Evolutionary conservation across 2,888 invertebrate species (phyloP).

Genomic region (Lasioglossum leucozonium): DNA sequence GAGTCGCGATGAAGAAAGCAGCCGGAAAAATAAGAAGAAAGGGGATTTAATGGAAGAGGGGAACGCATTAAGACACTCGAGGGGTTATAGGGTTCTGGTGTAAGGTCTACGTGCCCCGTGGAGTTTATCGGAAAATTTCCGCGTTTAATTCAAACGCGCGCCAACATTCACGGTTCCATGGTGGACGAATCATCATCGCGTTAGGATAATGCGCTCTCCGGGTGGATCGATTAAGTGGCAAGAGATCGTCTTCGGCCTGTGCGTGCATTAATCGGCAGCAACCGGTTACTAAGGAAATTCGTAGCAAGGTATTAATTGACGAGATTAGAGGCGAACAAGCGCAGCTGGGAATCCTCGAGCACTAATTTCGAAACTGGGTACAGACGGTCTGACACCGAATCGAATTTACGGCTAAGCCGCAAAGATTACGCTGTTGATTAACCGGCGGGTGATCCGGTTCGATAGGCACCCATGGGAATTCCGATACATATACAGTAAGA

Average conservation of each 20-base stretch:
- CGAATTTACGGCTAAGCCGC: slow-evolving; percentile 10
- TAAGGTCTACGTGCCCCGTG: slow-evolving; percentile 21
- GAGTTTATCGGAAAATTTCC: slow-evolving; percentile 13
- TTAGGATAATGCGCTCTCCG: neutral
- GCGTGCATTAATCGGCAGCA: slow-evolving; percentile 2
- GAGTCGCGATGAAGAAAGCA: slow-evolving; percentile 12
- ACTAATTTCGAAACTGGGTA: neutral
- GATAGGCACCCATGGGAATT: neutral
- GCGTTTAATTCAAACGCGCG: slow-evolving; percentile 40
- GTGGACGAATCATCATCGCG: neutral
- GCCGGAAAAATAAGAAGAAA: slow-evolving; percentile 35
- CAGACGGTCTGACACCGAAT: neutral
- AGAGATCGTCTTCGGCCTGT: neutral
- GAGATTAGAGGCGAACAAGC: slow-evolving; percentile 8
- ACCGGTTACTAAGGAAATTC: neutral
- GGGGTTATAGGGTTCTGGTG: neutral
- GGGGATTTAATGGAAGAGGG: slow-evolving; percentile 51
- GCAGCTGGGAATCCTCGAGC: neutral
- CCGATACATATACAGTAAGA: neutral
- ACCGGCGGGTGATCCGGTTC: neutral
- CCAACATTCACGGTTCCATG: slow-evolving; percentile 33
- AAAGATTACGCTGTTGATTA: neutral
- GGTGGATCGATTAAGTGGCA: slow-evolving; percentile 12
- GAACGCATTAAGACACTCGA: slow-evolving; percentile 28
- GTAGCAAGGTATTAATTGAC: slow-evolving; percentile 2